A percentile compares a stretch with the other conserved stretches of the same genome.
phyloP scores from a whole-genome alignment of 1,140 invertebrate species.

The Papilio machaon region DNA sequence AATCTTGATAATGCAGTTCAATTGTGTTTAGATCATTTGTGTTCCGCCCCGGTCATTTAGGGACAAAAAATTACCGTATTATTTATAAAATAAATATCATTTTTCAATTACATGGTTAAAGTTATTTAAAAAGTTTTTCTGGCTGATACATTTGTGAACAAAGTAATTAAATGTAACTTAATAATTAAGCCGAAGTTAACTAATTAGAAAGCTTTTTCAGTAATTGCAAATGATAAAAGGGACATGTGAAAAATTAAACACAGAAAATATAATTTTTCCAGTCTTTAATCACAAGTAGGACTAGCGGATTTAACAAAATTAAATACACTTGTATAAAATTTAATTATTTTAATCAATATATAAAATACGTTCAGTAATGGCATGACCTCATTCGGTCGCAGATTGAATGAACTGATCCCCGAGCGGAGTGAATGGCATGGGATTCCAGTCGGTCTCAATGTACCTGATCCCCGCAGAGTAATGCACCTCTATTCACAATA shows the following conservation, averaged over 20 bases:
- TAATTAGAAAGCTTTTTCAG: too few relatives aligned
- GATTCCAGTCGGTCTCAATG: slow-evolving; percentile 10
- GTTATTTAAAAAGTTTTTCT: too few relatives aligned
- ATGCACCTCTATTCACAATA: slow-evolving; percentile 17
- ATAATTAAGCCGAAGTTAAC: too few relatives aligned
- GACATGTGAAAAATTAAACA: too few relatives aligned
- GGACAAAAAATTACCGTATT: background rate
- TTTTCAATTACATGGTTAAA: too few relatives aligned
- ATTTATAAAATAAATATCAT: background rate
- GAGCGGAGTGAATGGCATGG: background rate
- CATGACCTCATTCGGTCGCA: slow-evolving; percentile 22
- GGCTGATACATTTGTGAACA: too few relatives aligned
- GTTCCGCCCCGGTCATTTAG: background rate
- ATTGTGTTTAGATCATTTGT: slow-evolving; percentile 23
- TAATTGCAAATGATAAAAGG: too few relatives aligned
- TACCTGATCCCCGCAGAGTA: slow-evolving; percentile 17
- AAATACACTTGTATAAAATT: background rate
- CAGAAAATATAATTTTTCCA: too few relatives aligned
- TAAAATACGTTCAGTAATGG: background rate
- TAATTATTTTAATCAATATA: slow-evolving; percentile 13
- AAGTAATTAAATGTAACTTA: too few relatives aligned
- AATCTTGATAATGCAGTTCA: slow-evolving; percentile 20
- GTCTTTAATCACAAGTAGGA: too few relatives aligned
- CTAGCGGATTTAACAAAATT: background rate
- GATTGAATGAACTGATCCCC: slow-evolving; percentile 12